phyloP scores from a whole-genome alignment of 2,888 invertebrate genomes.

The Thymelicus lineola region DNA sequence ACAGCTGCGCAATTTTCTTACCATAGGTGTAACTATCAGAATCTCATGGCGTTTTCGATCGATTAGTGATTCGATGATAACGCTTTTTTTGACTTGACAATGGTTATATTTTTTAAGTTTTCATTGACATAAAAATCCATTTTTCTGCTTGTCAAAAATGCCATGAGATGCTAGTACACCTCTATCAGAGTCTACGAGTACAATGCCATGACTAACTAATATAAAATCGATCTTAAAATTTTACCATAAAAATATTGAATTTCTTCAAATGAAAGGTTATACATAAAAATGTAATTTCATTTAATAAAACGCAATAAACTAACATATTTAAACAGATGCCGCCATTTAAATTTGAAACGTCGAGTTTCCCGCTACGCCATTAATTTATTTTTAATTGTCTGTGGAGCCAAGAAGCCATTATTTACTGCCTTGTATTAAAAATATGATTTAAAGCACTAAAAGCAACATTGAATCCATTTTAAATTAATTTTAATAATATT shows the following conservation, averaged over 20 bases:
- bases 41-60: too few relatives aligned
- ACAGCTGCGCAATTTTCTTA: too few relatives aligned
- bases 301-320: conserved; percentile 8
- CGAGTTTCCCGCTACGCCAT: conserved; percentile 24
- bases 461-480: conserved; percentile 3
- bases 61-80: too few relatives aligned
- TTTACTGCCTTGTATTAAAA: conserved; percentile 13
- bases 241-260: neutral
- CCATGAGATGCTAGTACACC: too few relatives aligned
- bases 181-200: too few relatives aligned
- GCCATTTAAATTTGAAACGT: conserved; percentile 23
- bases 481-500: neutral
- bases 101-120: too few relatives aligned
- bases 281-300: neutral
- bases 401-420: conserved; percentile 23
- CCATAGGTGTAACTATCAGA: too few relatives aligned
- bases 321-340: conserved; percentile 1
- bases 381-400: conserved; percentile 34
- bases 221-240: too few relatives aligned
- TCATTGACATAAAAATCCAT: too few relatives aligned
- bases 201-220: too few relatives aligned
- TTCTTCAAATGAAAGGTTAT: neutral
- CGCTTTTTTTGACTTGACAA: too few relatives aligned
- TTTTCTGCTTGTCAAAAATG: too few relatives aligned
- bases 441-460: conserved; percentile 18